Conservation (phyloP, 2,797 vertebrate species). For the Cynodonichthys magdalenae region DNA sequence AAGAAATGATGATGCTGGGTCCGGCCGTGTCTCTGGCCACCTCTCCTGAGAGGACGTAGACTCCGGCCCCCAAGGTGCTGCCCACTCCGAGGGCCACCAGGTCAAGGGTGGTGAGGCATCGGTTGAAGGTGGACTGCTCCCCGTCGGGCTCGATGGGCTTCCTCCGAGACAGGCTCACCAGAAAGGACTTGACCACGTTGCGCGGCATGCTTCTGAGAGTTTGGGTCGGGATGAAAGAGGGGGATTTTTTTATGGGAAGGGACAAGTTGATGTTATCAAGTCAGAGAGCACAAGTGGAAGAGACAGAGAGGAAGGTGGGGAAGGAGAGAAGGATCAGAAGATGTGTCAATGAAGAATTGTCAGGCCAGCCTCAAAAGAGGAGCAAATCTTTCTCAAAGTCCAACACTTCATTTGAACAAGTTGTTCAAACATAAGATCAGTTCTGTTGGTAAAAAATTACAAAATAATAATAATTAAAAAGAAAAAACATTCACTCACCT, state of each 20-base stretch:
- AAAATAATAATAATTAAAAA: background rate
- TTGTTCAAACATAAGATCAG: no score
- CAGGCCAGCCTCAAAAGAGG: slow-evolving; percentile 25
- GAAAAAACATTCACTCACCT: slow-evolving; percentile 49
- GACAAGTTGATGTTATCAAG: slow-evolving; percentile 17
- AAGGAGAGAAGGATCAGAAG: slow-evolving; percentile 30
- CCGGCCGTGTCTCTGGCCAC: slow-evolving; percentile 84
- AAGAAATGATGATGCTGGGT: slow-evolving; percentile 88
- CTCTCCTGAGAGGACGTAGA: slow-evolving; percentile 88
- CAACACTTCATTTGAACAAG: no score
- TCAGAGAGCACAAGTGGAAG: slow-evolving; percentile 14
- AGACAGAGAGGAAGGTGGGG: slow-evolving; percentile 13
- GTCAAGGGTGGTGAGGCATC: slow-evolving; percentile 86
- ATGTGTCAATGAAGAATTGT: slow-evolving; percentile 65
- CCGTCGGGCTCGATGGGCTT: slow-evolving; percentile 77
- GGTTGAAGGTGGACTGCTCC: slow-evolving; percentile 80
- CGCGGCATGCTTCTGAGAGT: slow-evolving; percentile 58
- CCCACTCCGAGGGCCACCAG: slow-evolving; percentile 85
- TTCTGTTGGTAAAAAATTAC: no score
- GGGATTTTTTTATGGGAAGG: slow-evolving; percentile 4
- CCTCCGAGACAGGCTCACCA: slow-evolving; percentile 74
- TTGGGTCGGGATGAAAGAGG: slow-evolving; percentile 13
- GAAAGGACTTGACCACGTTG: slow-evolving; percentile 54
- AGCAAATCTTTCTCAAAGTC: slow-evolving; percentile 1
- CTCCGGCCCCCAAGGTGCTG: slow-evolving; percentile 84